Base-by-base conservation (phyloP, 2,888 invertebrate species). In the Philaethria dido region DNA sequence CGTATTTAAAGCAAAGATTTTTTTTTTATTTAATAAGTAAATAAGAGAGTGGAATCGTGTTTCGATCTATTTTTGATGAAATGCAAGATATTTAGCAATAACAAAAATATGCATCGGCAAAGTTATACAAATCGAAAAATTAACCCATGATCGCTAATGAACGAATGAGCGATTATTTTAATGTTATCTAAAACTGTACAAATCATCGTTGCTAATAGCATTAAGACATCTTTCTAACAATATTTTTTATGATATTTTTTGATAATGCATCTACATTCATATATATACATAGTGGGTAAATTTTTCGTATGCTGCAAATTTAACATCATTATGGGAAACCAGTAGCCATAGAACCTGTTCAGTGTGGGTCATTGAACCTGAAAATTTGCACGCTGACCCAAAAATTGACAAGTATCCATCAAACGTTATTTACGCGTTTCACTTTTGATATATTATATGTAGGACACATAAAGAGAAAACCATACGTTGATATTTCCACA, bases 381-480 rank as follows among this genome's bases (percentile, higher is more conserved):
- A 47, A 42, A 66, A 62, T 62, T 66, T 66, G 62, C 64, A 33
- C 50, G 50, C 29, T 57, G 39, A 20, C 57, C 48, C n/a, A 60
- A 65, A 65, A 65, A 65, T 50, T 44, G 29, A 42, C 11, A 13
- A 0, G 16, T 20, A 22, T 42, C 22, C 39, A 39, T 39, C 9
- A 60, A 48, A 18, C 6, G n/a, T 39, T 57, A 42, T 39, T 42
- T 59, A 42, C 11, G 57, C 20, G 20, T 14, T 20, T n/a, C 22
- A 55, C 22, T 42, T 8, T 25, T n/a, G n/a, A 9, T 9, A 57
- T 39, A 8, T 57, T 9, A 2, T 39, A 39, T 39, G 13, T 2
- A 39, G 11, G 29, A 29, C 6, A 29, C 29, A 3, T 4, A 29
- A 3, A 29, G 29, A 4, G n/a, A 29, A 29, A 29, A 29, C 6